Evolutionary conservation across 2,888 invertebrate genomes (phyloP), one percentile per base, ranked within the genome.

Genomic region (Drosophila anceps): DNA sequence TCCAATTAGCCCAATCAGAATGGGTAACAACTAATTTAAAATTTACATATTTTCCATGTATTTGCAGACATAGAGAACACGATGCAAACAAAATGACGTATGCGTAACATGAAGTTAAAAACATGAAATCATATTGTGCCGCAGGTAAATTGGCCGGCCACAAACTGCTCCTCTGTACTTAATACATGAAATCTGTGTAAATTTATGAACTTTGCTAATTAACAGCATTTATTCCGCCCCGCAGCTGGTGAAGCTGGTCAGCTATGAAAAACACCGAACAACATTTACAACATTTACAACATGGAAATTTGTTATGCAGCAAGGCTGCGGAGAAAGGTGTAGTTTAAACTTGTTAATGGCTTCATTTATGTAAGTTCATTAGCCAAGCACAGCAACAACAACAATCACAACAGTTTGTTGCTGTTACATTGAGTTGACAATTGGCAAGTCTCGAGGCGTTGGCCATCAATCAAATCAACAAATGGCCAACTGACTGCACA

Each of bases 381-480:
- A 79, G 76, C 59, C 66, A 29, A 60, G 31, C 37, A 12, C 43
- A 33, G 9, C 48, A 59, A 29, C 37, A 29, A 27, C 20, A 24
- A 46, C 29, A 33, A 31, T 15, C 2, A 24, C 24, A 24, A 24
- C 24, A 24, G 24, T 24, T 24, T 39, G 44, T 13, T 58, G 60
- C 44, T 24, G 35, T 15, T 66, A 55, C 27, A 71, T 58, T 43
- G 43, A 51, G 63, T 59, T 61, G 37, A 13, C 70, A 65, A 62
- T 62, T 69, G 75, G 60, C 63, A 79, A 70, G 60, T 75, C 75
- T 62, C 72, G 61, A 80, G 68, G 73, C 73, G 57, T 76, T 78
- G 69, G 69, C 74, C 74, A 87, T 86, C 88, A 86, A 86, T 89
- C 85, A 86, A 89, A 89, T 82, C 89, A 81, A 75, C 85, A 81